A percentile compares a stretch with the other conserved stretches of the same genome.
phyloP scores from a whole-genome alignment of 2,797 vertebrate genomes.

The Hyperoplus lanceolatus region DNA sequence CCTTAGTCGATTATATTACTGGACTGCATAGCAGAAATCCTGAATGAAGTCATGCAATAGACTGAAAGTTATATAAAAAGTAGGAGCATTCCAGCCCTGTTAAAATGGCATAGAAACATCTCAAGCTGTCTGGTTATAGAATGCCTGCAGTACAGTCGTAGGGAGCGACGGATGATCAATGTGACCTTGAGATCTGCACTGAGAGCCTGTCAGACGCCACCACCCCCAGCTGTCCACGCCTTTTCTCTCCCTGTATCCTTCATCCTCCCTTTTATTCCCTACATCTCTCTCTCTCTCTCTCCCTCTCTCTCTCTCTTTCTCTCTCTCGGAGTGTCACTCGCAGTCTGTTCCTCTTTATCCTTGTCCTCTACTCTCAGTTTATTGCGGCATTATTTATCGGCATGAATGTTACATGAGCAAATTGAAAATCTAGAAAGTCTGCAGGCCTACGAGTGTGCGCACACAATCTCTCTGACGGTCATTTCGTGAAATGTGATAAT shows the following conservation, averaged over 20 bases:
- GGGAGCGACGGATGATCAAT: constrained; percentile 69
- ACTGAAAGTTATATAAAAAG: too few species aligned
- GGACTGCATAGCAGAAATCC: not conserved
- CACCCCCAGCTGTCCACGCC: constrained; percentile 17
- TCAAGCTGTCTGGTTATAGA: not conserved
- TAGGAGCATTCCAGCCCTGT: not conserved
- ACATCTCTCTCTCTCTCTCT: not conserved
- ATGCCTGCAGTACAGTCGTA: constrained; percentile 12
- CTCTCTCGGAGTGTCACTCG: not conserved
- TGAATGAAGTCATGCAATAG: not conserved
- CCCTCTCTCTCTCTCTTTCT: constrained; percentile 15
- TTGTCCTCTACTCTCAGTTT: constrained; percentile 22
- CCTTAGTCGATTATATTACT: not conserved
- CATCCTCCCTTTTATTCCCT: constrained; percentile 9
- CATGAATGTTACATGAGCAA: constrained; percentile 19
- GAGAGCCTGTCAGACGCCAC: constrained; percentile 29
- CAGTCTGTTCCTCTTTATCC: not conserved
- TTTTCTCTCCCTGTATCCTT: not conserved
- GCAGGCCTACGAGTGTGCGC: not conserved
- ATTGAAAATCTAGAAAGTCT: not conserved
- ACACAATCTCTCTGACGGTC: not conserved
- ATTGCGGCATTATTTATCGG: constrained; percentile 28
- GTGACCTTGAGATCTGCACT: constrained; percentile 77
- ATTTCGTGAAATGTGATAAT: constrained; percentile 21
- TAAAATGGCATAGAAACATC: not conserved